These are phyloP conservation scores for Selenia dentaria DNA, from an alignment of 2,888 invertebrate species.

Conservation along the genomic window DNA sequence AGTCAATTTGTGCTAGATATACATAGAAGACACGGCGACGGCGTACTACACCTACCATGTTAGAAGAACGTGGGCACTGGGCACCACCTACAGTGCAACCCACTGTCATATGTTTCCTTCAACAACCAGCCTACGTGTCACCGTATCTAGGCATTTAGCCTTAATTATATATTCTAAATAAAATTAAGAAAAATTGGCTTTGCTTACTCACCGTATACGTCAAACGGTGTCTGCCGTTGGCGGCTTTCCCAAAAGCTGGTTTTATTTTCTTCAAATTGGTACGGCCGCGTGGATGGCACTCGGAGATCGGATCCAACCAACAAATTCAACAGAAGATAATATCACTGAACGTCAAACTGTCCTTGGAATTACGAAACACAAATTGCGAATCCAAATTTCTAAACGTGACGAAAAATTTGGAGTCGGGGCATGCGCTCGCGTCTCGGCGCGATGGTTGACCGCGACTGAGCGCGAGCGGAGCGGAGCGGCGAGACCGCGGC, in stretches of 20 bases:
- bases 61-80: constrained; percentile 77
- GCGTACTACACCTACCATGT: constrained; percentile 71
- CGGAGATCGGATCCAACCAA: constrained; percentile 49
- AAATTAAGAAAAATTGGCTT: constrained; percentile 57
- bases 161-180: constrained; percentile 42
- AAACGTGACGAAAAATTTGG: constrained; percentile 65
- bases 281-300: constrained; percentile 36
- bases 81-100: constrained; percentile 76
- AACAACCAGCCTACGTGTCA: constrained; percentile 72
- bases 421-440: constrained; percentile 67
- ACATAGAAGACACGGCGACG: constrained; percentile 57
- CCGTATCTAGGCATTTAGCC: constrained; percentile 54
- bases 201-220: constrained; percentile 73
- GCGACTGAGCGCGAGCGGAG: constrained; percentile 70
- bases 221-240: constrained; percentile 56
- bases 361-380: constrained; percentile 47
- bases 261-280: constrained; percentile 36
- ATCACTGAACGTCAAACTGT: constrained; percentile 51
- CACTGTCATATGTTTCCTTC: constrained; percentile 68
- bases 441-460: constrained; percentile 69
- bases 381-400: constrained; percentile 66
- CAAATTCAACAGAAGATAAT: constrained; percentile 31
- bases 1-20: constrained; percentile 41
- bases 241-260: constrained; percentile 62
- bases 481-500: constrained; percentile 56